Conservation (phyloP, 30 jellyfish, hydroid and myxozoan genomes). For the Clytia hemisphaerica region DNA sequence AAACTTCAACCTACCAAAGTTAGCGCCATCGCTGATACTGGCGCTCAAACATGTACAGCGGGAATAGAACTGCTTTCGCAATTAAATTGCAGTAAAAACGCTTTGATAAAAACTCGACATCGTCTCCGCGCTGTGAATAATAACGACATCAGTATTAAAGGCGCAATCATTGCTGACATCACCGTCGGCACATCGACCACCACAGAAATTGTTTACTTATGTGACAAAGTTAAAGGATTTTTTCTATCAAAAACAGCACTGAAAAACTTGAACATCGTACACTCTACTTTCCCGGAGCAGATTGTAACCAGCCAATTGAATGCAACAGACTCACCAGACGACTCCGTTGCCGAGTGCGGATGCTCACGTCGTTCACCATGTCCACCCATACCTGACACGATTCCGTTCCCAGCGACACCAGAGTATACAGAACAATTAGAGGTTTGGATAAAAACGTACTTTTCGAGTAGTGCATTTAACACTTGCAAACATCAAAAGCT, state of each 20-base stretch:
- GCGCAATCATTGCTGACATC: constrained; percentile 2
- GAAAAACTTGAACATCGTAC: constrained; percentile 9
- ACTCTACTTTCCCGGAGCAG: too few relatives aligned
- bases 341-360: too few relatives aligned
- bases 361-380: background rate
- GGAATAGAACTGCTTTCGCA: constrained; percentile 11
- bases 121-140: background rate
- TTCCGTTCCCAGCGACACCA: background rate
- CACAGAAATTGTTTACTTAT: constrained; percentile 8
- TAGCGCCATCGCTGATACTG: too few relatives aligned
- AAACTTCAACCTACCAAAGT: too few relatives aligned
- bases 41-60: constrained; percentile 33
- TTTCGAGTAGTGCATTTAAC: constrained; percentile 1
- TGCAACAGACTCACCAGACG: too few relatives aligned
- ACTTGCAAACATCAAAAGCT: constrained; percentile 1
- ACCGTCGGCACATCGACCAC: background rate
- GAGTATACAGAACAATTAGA: background rate
- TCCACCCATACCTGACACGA: background rate
- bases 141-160: background rate
- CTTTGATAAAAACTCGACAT: background rate
- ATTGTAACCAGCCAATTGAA: too few relatives aligned
- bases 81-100: background rate
- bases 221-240: constrained; percentile 6
- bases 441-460: background rate
- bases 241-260: constrained; percentile 26